These are phyloP conservation scores for Zosterops lateralis DNA, from an alignment of 2,113 vertebrate genomes.

Conservation along the genomic window DNA sequence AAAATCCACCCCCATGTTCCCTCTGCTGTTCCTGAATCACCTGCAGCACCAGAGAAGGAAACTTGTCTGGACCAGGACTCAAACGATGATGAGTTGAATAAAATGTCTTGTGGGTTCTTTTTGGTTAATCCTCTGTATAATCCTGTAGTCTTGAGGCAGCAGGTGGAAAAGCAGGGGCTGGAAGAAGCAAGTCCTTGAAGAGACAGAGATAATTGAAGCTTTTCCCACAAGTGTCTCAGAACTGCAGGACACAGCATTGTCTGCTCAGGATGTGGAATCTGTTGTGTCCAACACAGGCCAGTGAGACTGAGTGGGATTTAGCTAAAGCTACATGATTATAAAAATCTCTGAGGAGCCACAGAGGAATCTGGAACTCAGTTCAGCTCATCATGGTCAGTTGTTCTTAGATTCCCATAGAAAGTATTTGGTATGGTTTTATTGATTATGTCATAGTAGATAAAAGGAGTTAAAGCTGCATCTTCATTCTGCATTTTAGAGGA, in stretches of 20 bases:
- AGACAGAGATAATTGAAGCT: not conserved
- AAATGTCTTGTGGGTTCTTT: conserved; percentile 24
- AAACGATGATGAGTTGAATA: not conserved
- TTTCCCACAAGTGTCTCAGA: not conserved
- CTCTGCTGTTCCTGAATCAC: not conserved
- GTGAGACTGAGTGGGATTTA: not conserved
- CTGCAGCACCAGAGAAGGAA: not conserved
- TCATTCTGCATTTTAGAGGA: not conserved
- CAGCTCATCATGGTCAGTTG: not conserved
- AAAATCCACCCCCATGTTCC: not conserved
- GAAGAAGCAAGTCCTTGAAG: not conserved
- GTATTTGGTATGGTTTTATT: not conserved
- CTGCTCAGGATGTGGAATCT: not conserved
- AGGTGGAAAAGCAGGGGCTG: not conserved
- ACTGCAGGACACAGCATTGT: not conserved
- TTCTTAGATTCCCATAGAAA: not conserved
- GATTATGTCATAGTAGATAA: accelerated
- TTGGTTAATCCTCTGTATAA: not conserved
- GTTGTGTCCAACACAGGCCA: not conserved
- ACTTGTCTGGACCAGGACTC: not conserved
- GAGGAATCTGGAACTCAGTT: not conserved
- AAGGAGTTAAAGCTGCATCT: not conserved
- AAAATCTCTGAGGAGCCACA: not conserved
- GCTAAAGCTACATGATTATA: not conserved
- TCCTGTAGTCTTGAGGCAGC: not conserved